phyloP scores from a whole-genome alignment of 2,888 invertebrate genomes.

The Athalia circularis region DNA sequence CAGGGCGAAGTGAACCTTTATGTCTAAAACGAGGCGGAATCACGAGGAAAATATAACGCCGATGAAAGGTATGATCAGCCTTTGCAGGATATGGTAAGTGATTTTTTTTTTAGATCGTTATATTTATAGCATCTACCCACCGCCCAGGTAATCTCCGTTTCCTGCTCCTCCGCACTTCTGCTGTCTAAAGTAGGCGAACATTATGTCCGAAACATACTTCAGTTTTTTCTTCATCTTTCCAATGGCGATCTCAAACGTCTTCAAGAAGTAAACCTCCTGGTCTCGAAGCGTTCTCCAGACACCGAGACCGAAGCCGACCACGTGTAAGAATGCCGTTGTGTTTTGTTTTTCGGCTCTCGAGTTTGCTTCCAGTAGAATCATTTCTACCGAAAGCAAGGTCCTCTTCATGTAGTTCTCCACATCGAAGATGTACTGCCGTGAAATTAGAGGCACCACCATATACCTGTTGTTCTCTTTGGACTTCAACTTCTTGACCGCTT shows the following conservation, averaged over 20 bases:
- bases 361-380: slow-evolving; percentile 79
- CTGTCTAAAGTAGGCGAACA: slow-evolving; percentile 80
- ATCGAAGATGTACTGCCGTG: slow-evolving; percentile 67
- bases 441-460: slow-evolving; percentile 55
- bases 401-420: slow-evolving; percentile 71
- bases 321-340: slow-evolving; percentile 79
- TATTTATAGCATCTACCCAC: slow-evolving; percentile 51
- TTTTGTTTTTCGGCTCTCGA: slow-evolving; percentile 75
- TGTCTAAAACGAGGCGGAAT: slow-evolving; percentile 58
- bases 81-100: too few species aligned
- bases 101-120: too few species aligned
- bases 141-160: slow-evolving; percentile 73
- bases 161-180: slow-evolving; percentile 74
- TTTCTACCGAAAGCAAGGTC: slow-evolving; percentile 75
- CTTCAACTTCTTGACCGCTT: slow-evolving; percentile 59
- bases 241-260: slow-evolving; percentile 80
- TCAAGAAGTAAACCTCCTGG: slow-evolving; percentile 79
- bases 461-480: slow-evolving; percentile 66
- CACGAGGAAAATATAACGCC: too few species aligned
- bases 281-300: slow-evolving; percentile 80
- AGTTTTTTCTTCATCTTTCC: slow-evolving; percentile 75
- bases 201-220: slow-evolving; percentile 78
- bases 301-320: slow-evolving; percentile 79
- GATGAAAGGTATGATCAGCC: not conserved
- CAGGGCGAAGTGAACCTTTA: slow-evolving; percentile 70